These are phyloP conservation scores for Bos indicus DNA, from an alignment of 2,113 vertebrate species.

Conservation along the genomic window DNA sequence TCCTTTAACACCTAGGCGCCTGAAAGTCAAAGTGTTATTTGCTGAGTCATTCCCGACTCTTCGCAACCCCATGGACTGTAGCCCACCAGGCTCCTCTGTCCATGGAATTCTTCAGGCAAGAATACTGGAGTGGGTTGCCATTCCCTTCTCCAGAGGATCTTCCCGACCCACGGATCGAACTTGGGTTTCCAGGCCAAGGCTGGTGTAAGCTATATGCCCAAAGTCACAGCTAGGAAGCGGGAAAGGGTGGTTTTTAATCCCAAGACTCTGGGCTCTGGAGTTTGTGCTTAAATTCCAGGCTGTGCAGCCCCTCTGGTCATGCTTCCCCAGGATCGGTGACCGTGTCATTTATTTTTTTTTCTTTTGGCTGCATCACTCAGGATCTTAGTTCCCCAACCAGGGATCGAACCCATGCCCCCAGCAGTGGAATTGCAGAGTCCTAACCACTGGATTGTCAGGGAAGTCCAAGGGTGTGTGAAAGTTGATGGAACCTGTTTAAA, in stretches of 20 bases:
- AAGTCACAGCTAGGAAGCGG: neutral
- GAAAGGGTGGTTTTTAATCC: neutral
- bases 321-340: neutral
- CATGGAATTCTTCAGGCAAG: neutral
- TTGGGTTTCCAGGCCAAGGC: neutral
- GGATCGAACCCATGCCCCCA: neutral
- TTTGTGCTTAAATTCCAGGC: rapidly evolving
- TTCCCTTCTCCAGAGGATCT: neutral
- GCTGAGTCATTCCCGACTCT: too few species aligned
- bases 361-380: neutral
- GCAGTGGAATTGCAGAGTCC: neutral
- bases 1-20: too few species aligned
- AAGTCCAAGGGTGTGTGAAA: neutral
- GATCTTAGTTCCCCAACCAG: neutral
- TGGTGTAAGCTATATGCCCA: neutral
- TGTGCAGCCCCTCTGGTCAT: rapidly evolving
- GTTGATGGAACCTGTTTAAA: neutral
- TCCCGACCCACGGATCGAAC: rapidly evolving
- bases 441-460: neutral
- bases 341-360: neutral
- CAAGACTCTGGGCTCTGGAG: neutral
- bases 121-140: neutral
- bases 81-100: neutral
- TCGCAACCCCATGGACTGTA: too few species aligned
- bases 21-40: too few species aligned